Base-by-base conservation (phyloP, 1,140 invertebrate genomes). In the Pantala flavescens region DNA sequence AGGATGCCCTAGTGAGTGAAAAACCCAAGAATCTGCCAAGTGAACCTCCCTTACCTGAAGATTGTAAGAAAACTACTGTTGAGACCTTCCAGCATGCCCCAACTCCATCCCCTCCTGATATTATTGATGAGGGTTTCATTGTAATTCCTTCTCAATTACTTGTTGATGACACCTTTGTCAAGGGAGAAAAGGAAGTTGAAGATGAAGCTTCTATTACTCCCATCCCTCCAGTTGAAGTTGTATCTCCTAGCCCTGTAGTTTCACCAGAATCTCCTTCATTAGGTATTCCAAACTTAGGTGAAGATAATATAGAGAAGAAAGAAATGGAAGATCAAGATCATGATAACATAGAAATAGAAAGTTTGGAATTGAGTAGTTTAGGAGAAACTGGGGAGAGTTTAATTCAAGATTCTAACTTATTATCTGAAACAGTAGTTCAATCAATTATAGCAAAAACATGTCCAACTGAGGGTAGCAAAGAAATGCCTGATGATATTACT, bases 41-140 rank as follows among this genome's bases (percentile, higher is more conserved):
- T 63, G 71, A 72, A 28, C 71, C 71, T 63, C 49, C 49, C 24
- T n/a, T 72, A 36, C 23, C 42, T 11, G 71, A 72, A 72, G 23
- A 72, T 16, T 21, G 28, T n/a, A 24, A 72, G 71, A 24, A 16
- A 72, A 36, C 24, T 24, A 42, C 71, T 24, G 71, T 71, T 24
- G 42, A 72, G 28, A n/a, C 71, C 24, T 23, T 36, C 9, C 42
- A 28, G 24, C 71, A 28, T n/a, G 71, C 24, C 24, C 24, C 71
- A 36, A 42, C 42, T 36, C 24, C 42, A 36, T 24, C 71, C 24
- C 71, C 71, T 72, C 24, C 24, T 72, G 71, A 36, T 72, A 23
- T 71, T 71, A 28, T 72, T 72, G 71, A 72, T 36, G 71, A 72
- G 42, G 71, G 71, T 28, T 72, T 72, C 28, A 42, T 72, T 72